Percentiles rank a stretch among this genome's conserved stretches.
phyloP scores from a whole-genome alignment of 1,140 invertebrate species.

The Drosophila sulfurigaster region DNA sequence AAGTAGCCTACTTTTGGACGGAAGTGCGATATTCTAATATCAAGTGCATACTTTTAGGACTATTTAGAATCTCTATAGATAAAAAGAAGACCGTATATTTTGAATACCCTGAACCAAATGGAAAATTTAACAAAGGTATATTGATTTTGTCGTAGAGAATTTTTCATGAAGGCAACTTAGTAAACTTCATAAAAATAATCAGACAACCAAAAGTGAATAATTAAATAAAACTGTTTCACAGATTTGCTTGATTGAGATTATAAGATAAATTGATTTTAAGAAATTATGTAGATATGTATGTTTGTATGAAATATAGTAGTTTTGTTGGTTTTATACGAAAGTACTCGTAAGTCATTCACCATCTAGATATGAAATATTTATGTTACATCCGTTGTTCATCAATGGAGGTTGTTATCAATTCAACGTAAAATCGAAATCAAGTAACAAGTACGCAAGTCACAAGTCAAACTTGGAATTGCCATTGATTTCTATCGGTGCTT shows the following conservation, averaged over 20 bases:
- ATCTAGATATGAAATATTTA: slow-evolving; percentile 7
- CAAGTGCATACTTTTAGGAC: slow-evolving; percentile 16
- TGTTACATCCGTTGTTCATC: slow-evolving; percentile 32
- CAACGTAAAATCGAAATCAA: slow-evolving; percentile 35
- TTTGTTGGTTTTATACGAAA: not conserved
- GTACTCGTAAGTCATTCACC: not conserved
- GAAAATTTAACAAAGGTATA: not conserved
- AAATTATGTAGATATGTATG: not conserved
- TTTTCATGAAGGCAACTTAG: too few relatives aligned
- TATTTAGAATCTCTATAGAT: not conserved
- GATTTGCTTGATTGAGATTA: too few relatives aligned
- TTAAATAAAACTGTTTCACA: not conserved
- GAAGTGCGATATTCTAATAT: not conserved
- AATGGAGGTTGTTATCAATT: slow-evolving; percentile 53
- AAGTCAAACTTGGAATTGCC: slow-evolving; percentile 28
- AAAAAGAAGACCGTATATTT: not conserved
- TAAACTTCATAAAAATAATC: too few relatives aligned
- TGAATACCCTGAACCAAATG: not conserved
- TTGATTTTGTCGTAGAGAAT: too few relatives aligned
- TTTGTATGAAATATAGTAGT: not conserved
- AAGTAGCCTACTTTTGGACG: slow-evolving; percentile 7
- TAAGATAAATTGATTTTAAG: not conserved
- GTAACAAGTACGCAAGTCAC: slow-evolving; percentile 21
- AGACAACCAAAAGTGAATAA: too few relatives aligned
- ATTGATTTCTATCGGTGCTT: slow-evolving; percentile 46